Evolutionary conservation across 2,888 invertebrate species (phyloP), one percentile per base, ranked within the genome.

Genomic region (Pegoplata infirma): DNA sequence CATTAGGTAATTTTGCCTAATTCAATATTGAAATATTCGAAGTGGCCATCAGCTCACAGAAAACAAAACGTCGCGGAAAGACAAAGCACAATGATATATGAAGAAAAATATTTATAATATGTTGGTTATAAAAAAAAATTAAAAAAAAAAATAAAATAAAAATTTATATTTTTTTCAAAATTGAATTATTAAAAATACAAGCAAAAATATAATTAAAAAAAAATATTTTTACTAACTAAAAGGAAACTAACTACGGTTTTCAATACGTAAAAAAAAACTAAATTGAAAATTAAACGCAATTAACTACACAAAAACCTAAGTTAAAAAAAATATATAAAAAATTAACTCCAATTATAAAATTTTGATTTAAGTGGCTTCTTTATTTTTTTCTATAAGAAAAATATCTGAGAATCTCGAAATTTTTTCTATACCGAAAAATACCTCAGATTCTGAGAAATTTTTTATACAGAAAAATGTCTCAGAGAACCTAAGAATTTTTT

Each of bases 41-140:
- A 85, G 87, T 86, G 87, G 88, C 89, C 88, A 87, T 88, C 89
- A 88, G 89, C 89, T 88, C 88, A 89, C 76, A 80, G 75, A 79
- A 79, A 75, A 68, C 32, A 68, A 68, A 88, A 88, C 88, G 89
- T 89, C 88, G 89, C 88, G 89, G 89, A 90, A 90, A 90, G 89
- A 90, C 89, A 90, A 90, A 90, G 89, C 89, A 89, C 90, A 90
- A 89, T 88, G 87, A 87, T 89, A 89, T 87, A 86, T 87, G 87
- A 87, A 88, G 87, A 87, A 85, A 86, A 83, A 82, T 82, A 79
- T 81, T 53, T 76, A 66, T 68, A 66, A 23, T 16, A 36, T 69
- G 44, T 23, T 76, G 75, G 67, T 58, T 66, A 69, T 59, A 64
- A 63, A 36, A 44, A 63, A 25, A 49, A 68, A 71, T 53, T 61